phyloP scores from a whole-genome alignment of 2,888 invertebrate species.

The Proisotoma minuta region DNA sequence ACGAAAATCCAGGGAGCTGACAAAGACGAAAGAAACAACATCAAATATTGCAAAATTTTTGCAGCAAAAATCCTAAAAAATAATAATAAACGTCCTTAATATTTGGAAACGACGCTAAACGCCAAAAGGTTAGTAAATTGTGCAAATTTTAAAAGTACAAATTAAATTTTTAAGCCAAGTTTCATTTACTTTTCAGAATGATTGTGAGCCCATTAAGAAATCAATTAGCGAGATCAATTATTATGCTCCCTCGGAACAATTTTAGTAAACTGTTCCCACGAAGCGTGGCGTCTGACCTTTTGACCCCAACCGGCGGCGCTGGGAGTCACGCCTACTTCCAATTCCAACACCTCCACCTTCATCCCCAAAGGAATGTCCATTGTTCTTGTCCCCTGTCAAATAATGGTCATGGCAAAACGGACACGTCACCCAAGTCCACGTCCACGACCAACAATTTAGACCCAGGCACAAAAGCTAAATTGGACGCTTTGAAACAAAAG shows the following conservation, averaged over 20 bases:
- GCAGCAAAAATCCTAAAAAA: no score
- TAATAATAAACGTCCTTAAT: no score
- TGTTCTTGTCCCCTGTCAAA: neutral
- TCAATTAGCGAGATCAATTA: neutral
- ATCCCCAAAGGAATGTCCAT: constrained; percentile 2
- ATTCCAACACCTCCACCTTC: neutral
- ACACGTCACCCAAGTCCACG: neutral
- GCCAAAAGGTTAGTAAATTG: no score
- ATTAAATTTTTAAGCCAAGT: no score
- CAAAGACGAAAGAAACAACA: no score
- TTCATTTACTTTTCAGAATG: no score
- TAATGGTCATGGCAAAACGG: neutral
- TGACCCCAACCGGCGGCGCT: constrained; percentile 2
- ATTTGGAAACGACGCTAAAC: no score
- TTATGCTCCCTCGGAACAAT: constrained; percentile 6
- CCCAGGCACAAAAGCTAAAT: constrained; percentile 10
- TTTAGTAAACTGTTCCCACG: neutral
- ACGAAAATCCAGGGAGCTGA: no score
- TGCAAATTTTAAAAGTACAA: no score
- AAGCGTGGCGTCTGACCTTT: neutral
- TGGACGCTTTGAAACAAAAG: constrained; percentile 51
- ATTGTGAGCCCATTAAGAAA: neutral
- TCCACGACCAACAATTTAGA: neutral
- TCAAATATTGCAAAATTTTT: no score
- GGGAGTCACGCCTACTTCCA: constrained; percentile 4